These are phyloP conservation scores for Geopemphigus sp. DNA, from an alignment of 1,140 invertebrate genomes.

Conservation along the genomic window DNA sequence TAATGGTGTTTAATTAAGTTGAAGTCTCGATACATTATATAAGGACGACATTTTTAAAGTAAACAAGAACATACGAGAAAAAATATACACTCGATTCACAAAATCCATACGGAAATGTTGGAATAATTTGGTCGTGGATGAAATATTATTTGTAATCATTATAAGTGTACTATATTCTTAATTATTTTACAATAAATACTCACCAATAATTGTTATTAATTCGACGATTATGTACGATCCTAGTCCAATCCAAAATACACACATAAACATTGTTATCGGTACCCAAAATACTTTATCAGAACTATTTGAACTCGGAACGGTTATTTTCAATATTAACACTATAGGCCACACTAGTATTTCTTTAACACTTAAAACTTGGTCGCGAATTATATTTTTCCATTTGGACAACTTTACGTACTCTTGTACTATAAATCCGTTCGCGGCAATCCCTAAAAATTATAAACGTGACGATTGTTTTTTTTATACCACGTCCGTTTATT, in stretches of 20 bases:
- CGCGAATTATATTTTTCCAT: slow-evolving; percentile 25
- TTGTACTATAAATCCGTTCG: slow-evolving; percentile 36
- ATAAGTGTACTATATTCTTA: not conserved
- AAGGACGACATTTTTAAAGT: no score
- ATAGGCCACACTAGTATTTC: slow-evolving; percentile 66
- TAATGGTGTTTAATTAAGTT: no score
- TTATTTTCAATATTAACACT: slow-evolving; percentile 67
- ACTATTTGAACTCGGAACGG: slow-evolving; percentile 62
- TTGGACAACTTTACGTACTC: slow-evolving; percentile 37
- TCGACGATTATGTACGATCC: slow-evolving; percentile 69
- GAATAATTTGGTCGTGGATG: no score
- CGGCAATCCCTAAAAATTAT: not conserved
- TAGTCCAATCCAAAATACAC: slow-evolving; percentile 65
- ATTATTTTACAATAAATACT: slow-evolving; percentile 50
- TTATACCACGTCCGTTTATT: not conserved
- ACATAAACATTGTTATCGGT: slow-evolving; percentile 65
- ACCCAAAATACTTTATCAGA: slow-evolving; percentile 31
- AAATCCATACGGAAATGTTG: no score
- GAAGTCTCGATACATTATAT: no score
- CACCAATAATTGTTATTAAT: slow-evolving; percentile 72
- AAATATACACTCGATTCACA: no score
- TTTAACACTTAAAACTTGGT: slow-evolving; percentile 26
- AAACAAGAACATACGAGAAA: no score
- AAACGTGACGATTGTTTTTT: no score
- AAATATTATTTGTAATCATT: no score